Percentiles rank a stretch among this genome's conserved stretches.
Evolutionary conservation across 2,113 vertebrate genomes (phyloP).

Genomic region (Neopipo cinnamomea): DNA sequence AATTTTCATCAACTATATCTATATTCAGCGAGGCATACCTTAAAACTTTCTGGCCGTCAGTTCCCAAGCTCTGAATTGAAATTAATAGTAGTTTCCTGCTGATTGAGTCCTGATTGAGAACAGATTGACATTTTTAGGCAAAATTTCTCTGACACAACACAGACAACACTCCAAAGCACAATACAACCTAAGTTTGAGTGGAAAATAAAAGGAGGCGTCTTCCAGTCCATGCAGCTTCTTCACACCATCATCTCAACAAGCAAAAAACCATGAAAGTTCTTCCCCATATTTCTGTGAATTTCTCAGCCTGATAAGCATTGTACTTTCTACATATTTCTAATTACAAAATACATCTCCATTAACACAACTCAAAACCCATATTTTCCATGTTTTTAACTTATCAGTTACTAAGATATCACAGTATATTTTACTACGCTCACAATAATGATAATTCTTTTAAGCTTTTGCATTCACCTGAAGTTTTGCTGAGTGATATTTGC

Average conservation of each 20-base stretch:
- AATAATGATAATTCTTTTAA: background rate
- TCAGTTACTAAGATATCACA: too few species aligned
- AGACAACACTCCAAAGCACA: background rate
- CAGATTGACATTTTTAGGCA: background rate
- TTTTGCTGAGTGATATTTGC: background rate
- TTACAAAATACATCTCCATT: background rate
- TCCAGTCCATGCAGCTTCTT: background rate
- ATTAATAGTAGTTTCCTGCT: too few species aligned
- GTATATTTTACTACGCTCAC: background rate
- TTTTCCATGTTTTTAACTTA: background rate
- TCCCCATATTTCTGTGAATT: background rate
- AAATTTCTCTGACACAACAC: background rate
- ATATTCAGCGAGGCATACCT: background rate
- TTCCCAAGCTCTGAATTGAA: background rate
- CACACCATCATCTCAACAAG: rapidly evolving
- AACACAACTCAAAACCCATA: background rate
- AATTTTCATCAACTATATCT: background rate
- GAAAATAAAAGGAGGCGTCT: background rate
- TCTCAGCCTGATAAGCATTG: background rate
- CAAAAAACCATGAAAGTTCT: background rate
- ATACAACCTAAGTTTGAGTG: background rate
- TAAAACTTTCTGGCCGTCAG: background rate
- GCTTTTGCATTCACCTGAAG: background rate
- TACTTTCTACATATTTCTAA: background rate
- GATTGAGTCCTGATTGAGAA: background rate